Conservation (phyloP, 2,113 vertebrate genomes). For the Synchiropus splendidus region DNA sequence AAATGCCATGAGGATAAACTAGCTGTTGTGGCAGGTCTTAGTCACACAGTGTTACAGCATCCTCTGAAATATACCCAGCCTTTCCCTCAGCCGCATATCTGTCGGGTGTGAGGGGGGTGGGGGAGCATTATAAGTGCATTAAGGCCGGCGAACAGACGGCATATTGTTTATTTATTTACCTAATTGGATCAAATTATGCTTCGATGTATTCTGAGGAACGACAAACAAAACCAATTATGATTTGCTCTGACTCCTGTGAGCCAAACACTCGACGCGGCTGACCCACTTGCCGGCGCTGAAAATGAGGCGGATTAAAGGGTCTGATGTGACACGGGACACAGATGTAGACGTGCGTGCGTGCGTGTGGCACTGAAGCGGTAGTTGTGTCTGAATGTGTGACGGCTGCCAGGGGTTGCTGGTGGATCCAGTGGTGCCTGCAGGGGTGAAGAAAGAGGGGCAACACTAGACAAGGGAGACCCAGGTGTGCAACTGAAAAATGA, state of each 20-base stretch:
- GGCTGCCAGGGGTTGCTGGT: background rate
- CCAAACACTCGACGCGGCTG: conserved; percentile 11
- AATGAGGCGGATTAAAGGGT: conserved; percentile 23
- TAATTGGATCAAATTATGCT: conserved; percentile 64
- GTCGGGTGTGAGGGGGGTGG: conserved; percentile 22
- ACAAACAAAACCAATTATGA: conserved; percentile 48
- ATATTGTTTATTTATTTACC: conserved; percentile 70
- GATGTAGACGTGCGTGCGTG: conserved; percentile 1
- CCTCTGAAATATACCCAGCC: too few relatives aligned
- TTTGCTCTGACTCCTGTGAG: conserved; percentile 38
- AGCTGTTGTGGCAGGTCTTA: conserved; percentile 10
- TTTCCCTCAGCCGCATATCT: conserved; percentile 18
- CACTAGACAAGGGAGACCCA: conserved; percentile 39
- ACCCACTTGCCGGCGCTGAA: conserved; percentile 32
- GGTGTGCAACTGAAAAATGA: conserved; percentile 55
- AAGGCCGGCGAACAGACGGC: conserved; percentile 54
- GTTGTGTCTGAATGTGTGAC: background rate
- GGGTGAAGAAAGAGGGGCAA: conserved; percentile 22
- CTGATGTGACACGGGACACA: conserved; percentile 7
- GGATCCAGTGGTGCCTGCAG: conserved; percentile 14
- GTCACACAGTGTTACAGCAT: conserved; percentile 3
- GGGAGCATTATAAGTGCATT: conserved; percentile 46
- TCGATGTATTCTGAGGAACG: conserved; percentile 47
- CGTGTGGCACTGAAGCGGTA: background rate
- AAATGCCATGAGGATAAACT: too few relatives aligned